Conservation (phyloP, 2,797 vertebrate genomes). For the Thalassophryne amazonica region DNA sequence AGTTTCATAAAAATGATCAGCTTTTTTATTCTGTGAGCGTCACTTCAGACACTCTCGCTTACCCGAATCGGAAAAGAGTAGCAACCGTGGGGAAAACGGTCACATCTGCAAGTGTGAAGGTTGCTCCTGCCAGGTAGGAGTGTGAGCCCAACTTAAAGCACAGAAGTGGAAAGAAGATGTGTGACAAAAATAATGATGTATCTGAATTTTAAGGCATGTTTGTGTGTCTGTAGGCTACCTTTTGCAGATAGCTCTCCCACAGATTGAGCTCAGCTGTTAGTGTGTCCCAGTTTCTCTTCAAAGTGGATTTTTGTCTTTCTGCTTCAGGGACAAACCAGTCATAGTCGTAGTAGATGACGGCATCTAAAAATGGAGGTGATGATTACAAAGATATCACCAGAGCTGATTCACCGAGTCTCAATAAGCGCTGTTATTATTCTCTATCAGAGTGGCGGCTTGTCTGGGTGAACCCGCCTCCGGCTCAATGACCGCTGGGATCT, state of each 20-base stretch:
- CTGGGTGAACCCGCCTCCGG: too few relatives aligned
- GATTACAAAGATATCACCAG: too few relatives aligned
- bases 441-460: too few relatives aligned
- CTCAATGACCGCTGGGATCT: too few relatives aligned
- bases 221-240: conserved; percentile 41
- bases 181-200: background rate
- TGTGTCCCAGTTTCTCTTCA: conserved; percentile 61
- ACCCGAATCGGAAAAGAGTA: conserved; percentile 66
- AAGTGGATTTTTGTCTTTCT: conserved; percentile 66
- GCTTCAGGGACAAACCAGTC: conserved; percentile 61
- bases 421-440: too few relatives aligned
- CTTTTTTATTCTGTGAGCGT: too few relatives aligned
- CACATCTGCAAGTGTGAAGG: conserved; percentile 72
- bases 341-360: conserved; percentile 61
- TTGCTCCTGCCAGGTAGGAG: conserved; percentile 54
- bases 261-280: conserved; percentile 62
- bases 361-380: conserved; percentile 22
- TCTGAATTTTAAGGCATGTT: background rate
- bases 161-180: background rate
- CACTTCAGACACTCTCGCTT: conserved; percentile 4
- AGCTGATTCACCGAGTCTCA: too few relatives aligned
- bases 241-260: conserved; percentile 74
- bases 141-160: conserved; percentile 34
- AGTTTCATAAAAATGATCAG: too few relatives aligned
- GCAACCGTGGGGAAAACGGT: conserved; percentile 65